Base-by-base conservation (phyloP, 2,888 invertebrate genomes). In the Anthrax anthrax region DNA sequence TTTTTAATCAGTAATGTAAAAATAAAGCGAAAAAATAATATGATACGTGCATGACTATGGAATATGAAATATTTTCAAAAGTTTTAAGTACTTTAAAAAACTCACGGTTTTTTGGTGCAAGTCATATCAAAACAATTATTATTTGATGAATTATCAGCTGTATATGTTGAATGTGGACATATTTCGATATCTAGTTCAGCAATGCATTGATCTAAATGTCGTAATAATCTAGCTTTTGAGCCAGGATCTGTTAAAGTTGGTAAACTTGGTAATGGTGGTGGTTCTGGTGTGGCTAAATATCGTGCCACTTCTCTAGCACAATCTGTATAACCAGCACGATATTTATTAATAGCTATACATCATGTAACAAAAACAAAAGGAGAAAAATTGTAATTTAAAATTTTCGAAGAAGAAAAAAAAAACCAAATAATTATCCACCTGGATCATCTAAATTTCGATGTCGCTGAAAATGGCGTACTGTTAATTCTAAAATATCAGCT, bases 401-500 rank as follows among this genome's bases (percentile, higher is more conserved):
- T n/a, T n/a, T n/a, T n/a, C n/a, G n/a, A n/a, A n/a, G n/a, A 10
- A 4, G 1, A 19, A n/a, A 18, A 18, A 39, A 40, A n/a, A 14
- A 13, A 2, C 13, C 18, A 23, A 17, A n/a, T n/a, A n/a, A n/a
- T n/a, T n/a, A 6, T 23, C 23, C 4, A 60, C 73, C 71, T 47
- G 75, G 75, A 54, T 74, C 75, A 53, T 80, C 78, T 34, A 81
- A 66, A 53, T 79, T 78, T 52, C 82, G 74, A 60, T 83, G 82
- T 54, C 80, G 67, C 63, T 85, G 85, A 54, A 89, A 76, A 64
- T 87, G 85, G 48, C 84, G 73, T 43, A 88, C 87, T 2, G 87
- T 85, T 63, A 87, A 72, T 66, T 88, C 88, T 51, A 88, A 67
- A 56, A 88, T 87, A 66, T 88, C 88, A 16, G 66, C 66, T 63